Evolutionary conservation across 2,888 invertebrate species (phyloP).

Genomic region (Cerceris rybyensis): DNA sequence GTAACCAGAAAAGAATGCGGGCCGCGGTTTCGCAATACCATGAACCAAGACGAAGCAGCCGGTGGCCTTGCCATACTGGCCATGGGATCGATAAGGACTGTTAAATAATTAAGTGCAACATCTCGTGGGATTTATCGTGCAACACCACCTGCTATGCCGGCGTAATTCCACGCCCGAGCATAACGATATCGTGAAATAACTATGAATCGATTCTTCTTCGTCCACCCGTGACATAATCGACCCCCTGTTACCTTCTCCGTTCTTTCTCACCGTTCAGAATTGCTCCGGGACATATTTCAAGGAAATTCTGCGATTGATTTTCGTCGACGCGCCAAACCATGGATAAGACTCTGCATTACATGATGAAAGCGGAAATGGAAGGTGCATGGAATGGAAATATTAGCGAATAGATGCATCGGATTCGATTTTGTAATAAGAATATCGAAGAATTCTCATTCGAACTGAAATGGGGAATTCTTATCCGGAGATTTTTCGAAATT

Average conservation of each 20-base stretch:
- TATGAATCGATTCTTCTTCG: conserved; percentile 28
- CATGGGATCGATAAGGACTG: conserved; percentile 67
- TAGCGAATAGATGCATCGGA: background rate
- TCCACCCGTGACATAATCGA: conserved; percentile 17
- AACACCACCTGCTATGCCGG: conserved; percentile 55
- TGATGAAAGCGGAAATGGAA: conserved; percentile 7
- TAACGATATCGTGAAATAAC: conserved; percentile 38
- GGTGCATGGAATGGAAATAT: conserved; percentile 5
- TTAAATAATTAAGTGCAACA: conserved; percentile 72
- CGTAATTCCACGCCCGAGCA: conserved; percentile 24
- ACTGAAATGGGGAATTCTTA: too few species aligned
- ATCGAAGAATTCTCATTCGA: too few species aligned
- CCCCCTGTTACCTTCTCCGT: too few species aligned
- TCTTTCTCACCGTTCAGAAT: too few species aligned
- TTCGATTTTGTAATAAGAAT: background rate
- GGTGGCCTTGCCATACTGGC: conserved; percentile 63
- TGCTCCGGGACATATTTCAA: conserved; percentile 24
- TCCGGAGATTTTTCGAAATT: too few species aligned
- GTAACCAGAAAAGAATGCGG: conserved; percentile 49
- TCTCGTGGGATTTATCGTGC: conserved; percentile 69
- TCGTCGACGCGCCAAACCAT: conserved; percentile 16
- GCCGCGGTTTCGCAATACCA: conserved; percentile 38
- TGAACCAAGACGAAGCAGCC: conserved; percentile 35
- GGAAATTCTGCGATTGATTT: conserved; percentile 42
- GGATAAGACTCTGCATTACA: background rate